A percentile compares a stretch with the other conserved stretches of the same genome.
phyloP scores from a whole-genome alignment of 2,797 vertebrate genomes.

The Calcarius lapponicus region DNA sequence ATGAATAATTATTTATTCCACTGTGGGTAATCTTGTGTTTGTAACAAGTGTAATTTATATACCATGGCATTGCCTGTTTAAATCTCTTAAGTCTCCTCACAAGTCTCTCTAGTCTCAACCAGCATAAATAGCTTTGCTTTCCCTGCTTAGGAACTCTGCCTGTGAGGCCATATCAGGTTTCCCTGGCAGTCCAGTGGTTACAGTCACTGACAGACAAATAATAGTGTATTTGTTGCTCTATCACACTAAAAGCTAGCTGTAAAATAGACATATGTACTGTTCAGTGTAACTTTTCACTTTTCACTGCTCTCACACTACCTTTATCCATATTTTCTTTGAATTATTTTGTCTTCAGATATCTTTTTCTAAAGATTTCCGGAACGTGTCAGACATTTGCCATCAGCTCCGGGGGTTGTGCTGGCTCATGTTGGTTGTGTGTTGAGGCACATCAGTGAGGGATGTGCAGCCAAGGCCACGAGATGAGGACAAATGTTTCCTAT shows the following conservation, averaged over 20 bases:
- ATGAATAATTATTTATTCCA: constrained; percentile 65
- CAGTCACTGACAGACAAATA: background rate
- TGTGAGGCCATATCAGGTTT: background rate
- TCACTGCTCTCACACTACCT: accelerated
- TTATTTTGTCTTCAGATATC: background rate
- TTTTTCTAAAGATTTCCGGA: background rate
- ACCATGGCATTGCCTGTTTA: background rate
- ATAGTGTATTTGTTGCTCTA: background rate
- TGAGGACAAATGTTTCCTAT: background rate
- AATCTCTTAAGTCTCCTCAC: constrained; percentile 48
- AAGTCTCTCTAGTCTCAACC: constrained; percentile 9
- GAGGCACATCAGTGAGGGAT: background rate
- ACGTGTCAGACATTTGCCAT: background rate
- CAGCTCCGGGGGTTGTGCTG: background rate
- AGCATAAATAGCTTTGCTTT: constrained; percentile 31
- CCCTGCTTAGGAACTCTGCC: background rate
- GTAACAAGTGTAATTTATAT: constrained; percentile 53
- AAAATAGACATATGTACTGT: background rate
- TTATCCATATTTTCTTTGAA: background rate
- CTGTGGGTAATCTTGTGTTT: constrained; percentile 48
- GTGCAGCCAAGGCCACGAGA: accelerated
- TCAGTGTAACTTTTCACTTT: background rate
- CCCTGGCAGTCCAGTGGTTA: background rate
- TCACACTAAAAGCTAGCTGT: background rate
- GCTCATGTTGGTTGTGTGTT: background rate